Conservation (phyloP, 1,140 invertebrate genomes). For the Aphidius ervi region DNA sequence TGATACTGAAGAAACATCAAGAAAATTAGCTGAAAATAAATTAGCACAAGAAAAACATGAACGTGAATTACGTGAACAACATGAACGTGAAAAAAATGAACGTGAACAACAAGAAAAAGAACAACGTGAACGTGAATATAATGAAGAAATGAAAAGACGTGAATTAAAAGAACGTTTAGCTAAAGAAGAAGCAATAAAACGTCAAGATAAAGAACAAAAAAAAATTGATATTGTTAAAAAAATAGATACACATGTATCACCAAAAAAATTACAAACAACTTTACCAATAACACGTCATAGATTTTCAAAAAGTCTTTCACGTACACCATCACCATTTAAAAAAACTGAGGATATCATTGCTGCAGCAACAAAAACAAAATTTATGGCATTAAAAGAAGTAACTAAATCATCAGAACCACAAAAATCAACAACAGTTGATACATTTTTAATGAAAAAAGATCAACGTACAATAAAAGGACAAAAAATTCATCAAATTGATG, state of each 20-base stretch:
- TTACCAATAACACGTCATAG: constrained; percentile 47
- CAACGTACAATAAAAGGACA: constrained; percentile 31
- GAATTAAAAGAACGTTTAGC: constrained; percentile 39
- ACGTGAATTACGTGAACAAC: constrained; percentile 47
- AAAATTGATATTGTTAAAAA: constrained; percentile 44
- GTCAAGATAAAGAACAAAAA: constrained; percentile 44
- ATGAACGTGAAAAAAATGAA: constrained; percentile 30
- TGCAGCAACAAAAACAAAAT: constrained; percentile 16
- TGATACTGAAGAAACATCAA: constrained; percentile 42
- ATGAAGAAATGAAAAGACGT: constrained; percentile 51
- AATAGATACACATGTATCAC: constrained; percentile 40
- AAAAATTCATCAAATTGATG: constrained; percentile 35
- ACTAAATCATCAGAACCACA: constrained; percentile 27
- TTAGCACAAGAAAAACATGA: constrained; percentile 45
- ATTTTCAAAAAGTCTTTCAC: constrained; percentile 68
- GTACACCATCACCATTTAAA: constrained; percentile 75
- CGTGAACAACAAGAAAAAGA: constrained; percentile 15
- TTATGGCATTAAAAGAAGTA: too few species aligned
- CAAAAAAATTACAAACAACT: constrained; percentile 42
- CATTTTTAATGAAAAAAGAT: constrained; percentile 48
- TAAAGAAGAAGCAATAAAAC: constrained; percentile 40
- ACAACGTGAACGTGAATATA: constrained; percentile 18
- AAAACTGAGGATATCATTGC: constrained; percentile 69
- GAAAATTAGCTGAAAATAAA: constrained; percentile 42
- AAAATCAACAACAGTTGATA: constrained; percentile 32